Conservation (phyloP, 2,797 vertebrate genomes). For the Dendrocincla tyrannina region DNA sequence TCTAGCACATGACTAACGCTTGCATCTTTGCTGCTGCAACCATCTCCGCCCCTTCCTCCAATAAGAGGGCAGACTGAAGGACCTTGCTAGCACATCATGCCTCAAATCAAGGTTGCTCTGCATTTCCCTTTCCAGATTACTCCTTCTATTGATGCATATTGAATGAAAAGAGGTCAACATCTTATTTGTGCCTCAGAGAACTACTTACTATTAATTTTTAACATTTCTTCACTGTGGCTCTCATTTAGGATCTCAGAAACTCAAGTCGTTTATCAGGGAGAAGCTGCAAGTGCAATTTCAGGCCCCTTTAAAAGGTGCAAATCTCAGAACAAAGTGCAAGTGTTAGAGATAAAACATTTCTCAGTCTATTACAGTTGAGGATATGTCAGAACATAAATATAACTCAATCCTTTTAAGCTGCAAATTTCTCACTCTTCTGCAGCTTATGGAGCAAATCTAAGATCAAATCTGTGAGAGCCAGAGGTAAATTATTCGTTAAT, state of each 20-base stretch:
- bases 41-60: background rate
- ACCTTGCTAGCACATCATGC: background rate
- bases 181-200: background rate
- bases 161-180: background rate
- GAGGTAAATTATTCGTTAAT: conserved; percentile 8
- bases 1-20: background rate
- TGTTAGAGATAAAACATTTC: background rate
- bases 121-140: background rate
- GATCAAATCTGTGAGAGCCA: background rate
- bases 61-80: background rate
- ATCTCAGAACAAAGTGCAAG: conserved; percentile 10
- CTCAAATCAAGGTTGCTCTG: background rate
- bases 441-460: background rate
- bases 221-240: background rate
- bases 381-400: conserved; percentile 18
- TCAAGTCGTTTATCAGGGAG: background rate
- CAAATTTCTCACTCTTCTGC: background rate
- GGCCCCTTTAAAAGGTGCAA: background rate
- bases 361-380: conserved; percentile 9
- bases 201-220: background rate
- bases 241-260: background rate
- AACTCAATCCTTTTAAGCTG: background rate
- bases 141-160: background rate
- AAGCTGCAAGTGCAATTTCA: background rate
- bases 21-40: background rate